Evolutionary conservation across 2,888 invertebrate genomes (phyloP).

Genomic region (Rhorus exstirpatorius): DNA sequence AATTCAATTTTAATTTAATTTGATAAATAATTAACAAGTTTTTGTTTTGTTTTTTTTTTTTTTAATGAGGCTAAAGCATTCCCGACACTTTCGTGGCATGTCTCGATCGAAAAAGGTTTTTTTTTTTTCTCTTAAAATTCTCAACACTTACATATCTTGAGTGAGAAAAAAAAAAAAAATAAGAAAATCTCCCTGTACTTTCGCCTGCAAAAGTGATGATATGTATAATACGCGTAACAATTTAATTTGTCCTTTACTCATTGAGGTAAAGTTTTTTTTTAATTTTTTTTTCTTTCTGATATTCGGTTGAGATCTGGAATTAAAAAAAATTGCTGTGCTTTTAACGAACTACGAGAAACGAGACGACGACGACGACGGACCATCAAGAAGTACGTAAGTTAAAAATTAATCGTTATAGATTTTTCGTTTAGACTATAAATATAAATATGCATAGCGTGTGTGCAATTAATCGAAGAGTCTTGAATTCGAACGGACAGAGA

Average conservation of each 20-base stretch:
- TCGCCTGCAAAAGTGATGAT: slow-evolving; percentile 75
- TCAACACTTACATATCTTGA: slow-evolving; percentile 1
- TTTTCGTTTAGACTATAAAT: background rate
- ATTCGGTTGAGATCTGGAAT: background rate
- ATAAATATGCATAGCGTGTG: background rate
- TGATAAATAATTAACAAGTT: too few relatives aligned
- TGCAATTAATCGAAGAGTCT: slow-evolving; percentile 38
- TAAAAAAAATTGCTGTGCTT: slow-evolving; percentile 48
- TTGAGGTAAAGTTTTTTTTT: slow-evolving; percentile 13
- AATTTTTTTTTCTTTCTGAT: background rate
- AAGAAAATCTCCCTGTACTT: slow-evolving; percentile 68
- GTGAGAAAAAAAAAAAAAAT: slow-evolving; percentile 2
- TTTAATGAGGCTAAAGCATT: background rate
- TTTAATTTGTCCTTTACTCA: slow-evolving; percentile 39
- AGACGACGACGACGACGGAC: slow-evolving; percentile 58
- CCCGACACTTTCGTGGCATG: slow-evolving; percentile 21
- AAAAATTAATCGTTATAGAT: slow-evolving; percentile 56
- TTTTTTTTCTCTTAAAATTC: background rate
- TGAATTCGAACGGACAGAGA: slow-evolving; percentile 46
- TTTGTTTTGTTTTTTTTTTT: background rate
- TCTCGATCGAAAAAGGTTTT: too few relatives aligned
- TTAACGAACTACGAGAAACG: slow-evolving; percentile 59
- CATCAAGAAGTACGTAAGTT: slow-evolving; percentile 58
- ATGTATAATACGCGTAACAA: slow-evolving; percentile 62
- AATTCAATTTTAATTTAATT: too few relatives aligned